Percentiles rank a stretch among this genome's conserved stretches.
Evolutionary conservation across 2,113 vertebrate species (phyloP).

Genomic region (Heterotilapia buettikoferi): DNA sequence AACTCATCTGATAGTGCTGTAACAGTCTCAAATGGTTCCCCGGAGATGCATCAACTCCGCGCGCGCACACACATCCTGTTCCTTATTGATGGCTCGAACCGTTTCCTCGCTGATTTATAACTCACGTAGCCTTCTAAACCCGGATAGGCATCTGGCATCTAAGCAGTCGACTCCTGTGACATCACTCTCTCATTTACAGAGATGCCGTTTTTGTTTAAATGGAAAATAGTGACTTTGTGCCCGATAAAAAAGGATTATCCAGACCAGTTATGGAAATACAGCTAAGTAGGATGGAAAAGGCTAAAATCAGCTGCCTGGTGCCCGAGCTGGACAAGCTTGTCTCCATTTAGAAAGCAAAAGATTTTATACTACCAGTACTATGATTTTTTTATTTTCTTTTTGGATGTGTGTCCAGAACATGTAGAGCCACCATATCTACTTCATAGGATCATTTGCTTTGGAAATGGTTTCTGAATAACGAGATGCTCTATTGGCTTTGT

Average conservation of each 20-base stretch:
- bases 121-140: neutral
- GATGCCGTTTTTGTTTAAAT: slow-evolving; percentile 19
- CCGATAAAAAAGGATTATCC: slow-evolving; percentile 1
- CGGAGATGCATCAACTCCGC: slow-evolving; percentile 41
- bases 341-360: neutral
- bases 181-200: neutral
- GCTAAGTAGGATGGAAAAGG: slow-evolving; percentile 6
- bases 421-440: neutral
- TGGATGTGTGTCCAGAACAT: neutral
- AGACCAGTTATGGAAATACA: neutral
- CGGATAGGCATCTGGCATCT: slow-evolving; percentile 25
- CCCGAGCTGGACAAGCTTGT: neutral
- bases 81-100: slow-evolving; percentile 12
- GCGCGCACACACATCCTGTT: slow-evolving; percentile 3
- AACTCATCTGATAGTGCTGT: slow-evolving; percentile 57
- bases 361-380: neutral
- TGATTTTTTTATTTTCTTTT: neutral
- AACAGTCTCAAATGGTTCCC: slow-evolving; percentile 61
- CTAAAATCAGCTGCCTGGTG: slow-evolving; percentile 21
- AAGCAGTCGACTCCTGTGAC: slow-evolving; percentile 2
- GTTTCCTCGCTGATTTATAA: slow-evolving; percentile 35
- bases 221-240: neutral
- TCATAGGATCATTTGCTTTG: slow-evolving; percentile 29
- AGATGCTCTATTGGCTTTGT: slow-evolving; percentile 32
- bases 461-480: slow-evolving; percentile 50